Evolutionary conservation across 2,888 invertebrate species (phyloP).

Genomic region (Cryptosula pallasiana): DNA sequence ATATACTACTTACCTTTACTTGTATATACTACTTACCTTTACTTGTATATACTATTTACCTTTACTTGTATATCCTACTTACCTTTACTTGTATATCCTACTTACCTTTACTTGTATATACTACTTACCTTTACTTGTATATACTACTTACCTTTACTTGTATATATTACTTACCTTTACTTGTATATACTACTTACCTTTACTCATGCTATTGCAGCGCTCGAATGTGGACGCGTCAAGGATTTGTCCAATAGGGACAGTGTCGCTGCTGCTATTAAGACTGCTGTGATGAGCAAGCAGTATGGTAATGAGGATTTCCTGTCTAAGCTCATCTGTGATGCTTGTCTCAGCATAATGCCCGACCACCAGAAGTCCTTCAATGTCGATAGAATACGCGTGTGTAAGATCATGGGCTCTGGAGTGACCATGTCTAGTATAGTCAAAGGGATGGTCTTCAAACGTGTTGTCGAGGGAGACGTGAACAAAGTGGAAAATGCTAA

Average conservation of each 20-base stretch:
- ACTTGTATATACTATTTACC: too few species aligned
- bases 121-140: too few species aligned
- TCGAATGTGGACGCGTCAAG: slow-evolving; percentile 61
- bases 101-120: too few species aligned
- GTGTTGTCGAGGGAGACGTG: slow-evolving; percentile 87
- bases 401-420: slow-evolving; percentile 80
- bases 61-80: too few species aligned
- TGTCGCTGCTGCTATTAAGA: slow-evolving; percentile 66
- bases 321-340: slow-evolving; percentile 58
- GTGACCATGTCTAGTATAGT: slow-evolving; percentile 67
- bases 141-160: too few species aligned
- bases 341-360: slow-evolving; percentile 64
- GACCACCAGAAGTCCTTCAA: slow-evolving; percentile 77
- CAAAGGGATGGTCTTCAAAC: slow-evolving; percentile 96
- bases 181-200: too few species aligned
- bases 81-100: too few species aligned
- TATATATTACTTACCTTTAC: too few species aligned
- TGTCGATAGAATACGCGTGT: slow-evolving; percentile 93
- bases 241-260: slow-evolving; percentile 63
- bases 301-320: slow-evolving; percentile 94
- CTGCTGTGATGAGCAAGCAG: slow-evolving; percentile 93
- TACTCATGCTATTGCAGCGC: slow-evolving; percentile 37
- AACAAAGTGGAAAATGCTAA: slow-evolving; percentile 73
- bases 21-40: too few species aligned
- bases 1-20: too few species aligned